Evolutionary conservation across 1,140 invertebrate genomes (phyloP).

Genomic region (Drosophila ohnishii): DNA sequence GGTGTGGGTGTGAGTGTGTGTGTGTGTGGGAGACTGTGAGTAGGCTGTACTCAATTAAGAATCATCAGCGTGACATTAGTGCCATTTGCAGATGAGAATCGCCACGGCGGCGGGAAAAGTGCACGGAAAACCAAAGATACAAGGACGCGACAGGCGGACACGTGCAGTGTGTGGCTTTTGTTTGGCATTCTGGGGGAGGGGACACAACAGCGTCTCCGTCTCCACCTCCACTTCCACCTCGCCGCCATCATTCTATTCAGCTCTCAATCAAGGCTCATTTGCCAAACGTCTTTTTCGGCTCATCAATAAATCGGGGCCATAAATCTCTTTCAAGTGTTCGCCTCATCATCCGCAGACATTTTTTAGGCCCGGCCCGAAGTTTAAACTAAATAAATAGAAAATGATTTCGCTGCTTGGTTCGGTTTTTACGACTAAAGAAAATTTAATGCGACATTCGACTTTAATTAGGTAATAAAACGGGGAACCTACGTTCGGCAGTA

Average conservation of each 20-base stretch:
- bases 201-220: neutral
- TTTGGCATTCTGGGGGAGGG: slow-evolving; percentile 15
- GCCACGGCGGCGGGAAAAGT: slow-evolving; percentile 14
- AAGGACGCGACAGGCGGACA: slow-evolving; percentile 58
- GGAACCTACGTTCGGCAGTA: slow-evolving; percentile 26
- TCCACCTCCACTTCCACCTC: neutral
- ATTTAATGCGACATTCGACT: slow-evolving; percentile 63
- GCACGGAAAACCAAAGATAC: slow-evolving; percentile 43
- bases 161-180: slow-evolving; percentile 61
- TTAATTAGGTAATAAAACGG: slow-evolving; percentile 71
- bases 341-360: slow-evolving; percentile 31
- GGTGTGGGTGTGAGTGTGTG: slow-evolving; percentile 10
- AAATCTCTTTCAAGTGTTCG: slow-evolving; percentile 49
- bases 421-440: slow-evolving; percentile 44
- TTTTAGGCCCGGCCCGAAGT: slow-evolving; percentile 27
- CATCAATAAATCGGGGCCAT: slow-evolving; percentile 62
- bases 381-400: slow-evolving; percentile 57
- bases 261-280: slow-evolving; percentile 56
- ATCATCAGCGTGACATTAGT: slow-evolving; percentile 80
- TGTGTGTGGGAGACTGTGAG: slow-evolving; percentile 18
- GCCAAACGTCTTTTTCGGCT: slow-evolving; percentile 25
- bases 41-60: slow-evolving; percentile 77
- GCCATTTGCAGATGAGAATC: slow-evolving; percentile 60
- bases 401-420: slow-evolving; percentile 34
- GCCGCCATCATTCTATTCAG: slow-evolving; percentile 5